Base-by-base conservation (phyloP, 2,888 invertebrate genomes). In the Boloria selene region DNA sequence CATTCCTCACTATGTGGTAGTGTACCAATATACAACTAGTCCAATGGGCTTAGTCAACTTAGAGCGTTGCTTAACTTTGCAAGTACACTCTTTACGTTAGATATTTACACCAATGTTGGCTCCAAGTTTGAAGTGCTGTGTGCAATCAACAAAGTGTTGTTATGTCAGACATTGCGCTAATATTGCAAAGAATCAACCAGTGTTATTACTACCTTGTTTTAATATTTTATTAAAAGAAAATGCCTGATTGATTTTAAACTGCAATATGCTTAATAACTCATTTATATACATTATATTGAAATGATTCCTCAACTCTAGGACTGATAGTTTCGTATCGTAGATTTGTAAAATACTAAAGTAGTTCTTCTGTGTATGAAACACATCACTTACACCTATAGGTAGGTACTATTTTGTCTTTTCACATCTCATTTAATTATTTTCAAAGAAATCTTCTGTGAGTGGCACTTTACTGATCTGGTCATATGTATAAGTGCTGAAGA, bases 401-500 rank as follows among this genome's bases (percentile, higher is more conserved):
- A 6, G 22, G 22, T 22, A n/a, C 22, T 14, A 47, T 47, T 47
- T 47, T 47, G n/a, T 47, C 47, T 6, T n/a, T n/a, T 47, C n/a
- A 47, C n/a, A 13, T 31, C 18, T 49, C 2, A 17, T 61, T 66
- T 72, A 77, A 53, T 72, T 72, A 3, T 90, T 84, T 65, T 86
- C 90, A 66, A 91, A 91, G 81, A 91, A 91, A 0, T 90, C 90
- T 0, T 89, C 87, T 22, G 87, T 84, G 0, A 91, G 74, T 0
- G 90, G 90, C 4, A 92, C 83, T 26, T 83, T 82, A 2, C 86
- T 85, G 61, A 92, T 76, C 73, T 92, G 91, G 62, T 92, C 85
- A 70, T 91, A 91, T 0, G 91, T 91, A 73, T 87, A 92, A 0
- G 91, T 82, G 67, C 87, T 80, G 72, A 91, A 92, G 82, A 92